Base-by-base conservation (phyloP, 2,797 vertebrate genomes). In the Xenentodon cancila region DNA sequence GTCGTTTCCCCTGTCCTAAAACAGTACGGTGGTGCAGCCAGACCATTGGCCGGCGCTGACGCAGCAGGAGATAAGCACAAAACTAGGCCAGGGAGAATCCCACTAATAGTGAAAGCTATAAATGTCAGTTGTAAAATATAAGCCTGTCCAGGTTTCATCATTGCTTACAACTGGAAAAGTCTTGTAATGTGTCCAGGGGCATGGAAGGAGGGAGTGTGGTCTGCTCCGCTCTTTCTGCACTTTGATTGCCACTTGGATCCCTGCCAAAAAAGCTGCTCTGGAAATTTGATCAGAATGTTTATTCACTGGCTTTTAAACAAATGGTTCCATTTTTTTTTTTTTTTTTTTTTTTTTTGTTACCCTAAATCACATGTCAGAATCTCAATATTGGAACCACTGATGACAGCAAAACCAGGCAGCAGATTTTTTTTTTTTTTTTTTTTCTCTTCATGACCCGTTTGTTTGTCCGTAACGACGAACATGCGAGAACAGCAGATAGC, bases 241-340 rank as follows among this genome's bases (percentile, higher is more conserved):
- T 88, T 69, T 85, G 71, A 82, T 81, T 84, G 75, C 69, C 69
- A 80, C 61, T 53, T 89, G 86, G 73, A 59, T 7, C n/a, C 0
- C 55, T 21, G 81, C 85, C 83, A 74, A 64, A 66, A 68, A 60
- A 68, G 30, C 4, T 4, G 64, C 68, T 81, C 68, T 78, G 81
- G 82, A 82, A 86, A 90, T 80, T 46, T 82, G 82, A 79, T 84
- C 65, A 64, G 56, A 6, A 9, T 80, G 64, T 81, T 82, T 83
- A 75, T 80, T 56, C 59, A 65, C 54, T 27, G 0, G 54, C 52
- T 61, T 77, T 85, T 66, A 20, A 82, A 74, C 56, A 80, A 84
- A 74, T 46, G 67, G 11, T 46, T 27, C 32, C 22, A 67, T 80
- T 82, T 73, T 30, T 25, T 25, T 25, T 25, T 25, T 25, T 25